Evolutionary conservation across 2,888 invertebrate species (phyloP).

Genomic region (Nomada goodeniana): DNA sequence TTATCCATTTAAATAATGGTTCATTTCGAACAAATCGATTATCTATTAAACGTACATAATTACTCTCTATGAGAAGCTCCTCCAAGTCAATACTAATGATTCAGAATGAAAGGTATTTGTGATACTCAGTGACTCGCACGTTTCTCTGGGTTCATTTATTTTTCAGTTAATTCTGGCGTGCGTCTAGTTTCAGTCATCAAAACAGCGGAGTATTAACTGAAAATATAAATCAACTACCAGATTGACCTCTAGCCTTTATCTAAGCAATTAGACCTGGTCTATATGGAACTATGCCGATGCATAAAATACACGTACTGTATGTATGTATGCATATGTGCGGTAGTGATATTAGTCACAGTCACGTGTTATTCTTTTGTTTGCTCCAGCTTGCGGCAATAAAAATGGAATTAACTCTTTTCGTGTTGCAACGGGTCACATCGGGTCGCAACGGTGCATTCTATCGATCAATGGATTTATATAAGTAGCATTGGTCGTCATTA

Average conservation of each 20-base stretch:
- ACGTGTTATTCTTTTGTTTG: conserved; percentile 43
- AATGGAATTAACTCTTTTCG: not conserved
- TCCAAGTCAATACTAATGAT: conserved; percentile 66
- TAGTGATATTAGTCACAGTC: conserved; percentile 46
- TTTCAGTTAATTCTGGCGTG: conserved; percentile 37
- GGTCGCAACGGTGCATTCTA: not conserved
- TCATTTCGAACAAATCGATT: conserved; percentile 28
- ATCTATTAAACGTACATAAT: conserved; percentile 41
- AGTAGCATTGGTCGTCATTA: not conserved
- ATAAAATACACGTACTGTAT: conserved; percentile 18
- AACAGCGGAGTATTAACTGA: conserved; percentile 41
- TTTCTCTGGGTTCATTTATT: conserved; percentile 55
- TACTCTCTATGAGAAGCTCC: conserved; percentile 52
- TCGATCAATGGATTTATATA: conserved; percentile 3
- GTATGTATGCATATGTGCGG: not conserved
- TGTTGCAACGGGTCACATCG: too few species aligned
- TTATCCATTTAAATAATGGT: not conserved
- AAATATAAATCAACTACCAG: conserved; percentile 51
- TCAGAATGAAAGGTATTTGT: conserved; percentile 54
- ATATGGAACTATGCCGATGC: conserved; percentile 33
- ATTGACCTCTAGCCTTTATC: conserved; percentile 60
- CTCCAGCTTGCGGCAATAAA: conserved; percentile 1
- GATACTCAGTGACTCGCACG: conserved; percentile 66
- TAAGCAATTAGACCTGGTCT: conserved; percentile 53
- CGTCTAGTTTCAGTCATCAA: not conserved